Base-by-base conservation (phyloP, 2,888 invertebrate species). In the Pristionchus japonicus region DNA sequence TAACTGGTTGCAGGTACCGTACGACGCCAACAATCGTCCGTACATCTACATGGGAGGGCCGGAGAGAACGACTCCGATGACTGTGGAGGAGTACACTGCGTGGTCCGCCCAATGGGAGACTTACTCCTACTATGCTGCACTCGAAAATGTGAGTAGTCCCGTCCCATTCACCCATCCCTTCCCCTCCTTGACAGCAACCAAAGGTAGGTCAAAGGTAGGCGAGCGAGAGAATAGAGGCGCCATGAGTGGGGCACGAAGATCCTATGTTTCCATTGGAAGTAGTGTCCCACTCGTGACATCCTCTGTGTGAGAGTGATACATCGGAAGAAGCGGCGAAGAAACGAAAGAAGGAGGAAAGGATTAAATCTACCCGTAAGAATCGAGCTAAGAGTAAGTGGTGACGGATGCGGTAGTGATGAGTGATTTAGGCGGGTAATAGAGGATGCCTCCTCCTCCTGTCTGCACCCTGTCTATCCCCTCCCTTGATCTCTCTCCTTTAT, bases 41-140 rank as follows among this genome's bases (percentile, higher is more conserved):
- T 84, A 83, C 49, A 88, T 88, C 84, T 88, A 70, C 83, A 88
- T 88, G 88, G 88, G 88, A 82, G 88, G 88, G 31, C 83, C 52
- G 17, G 88, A 88, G 37, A 64, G 88, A 7, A 82, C 40, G 4
- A 88, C 88, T n/a, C 88, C 88, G 37, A 88, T 88, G 88, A 88
- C 88, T n/a, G 83, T 64, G n/a, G 88, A 88, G 20, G 88, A 88
- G 27, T 88, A 88, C 88, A 27, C 43, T 23, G 64, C 61, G 31
- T 88, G 61, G 64, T 40, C 77, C 20, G 80, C 77, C 20, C 87
- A 87, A 61, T 87, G 57, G 77, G 61, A 57, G n/a, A 34, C 27
- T 15, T 87, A 87, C 80, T 80, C 77, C 37, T 87, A 87, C 87
- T 87, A 87, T 47, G 77, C 77, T 70, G 43, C 86, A 86, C 70